Evolutionary conservation across 1,140 invertebrate genomes (phyloP), one percentile per base, ranked within the genome.

Genomic region (Telenomus remus): DNA sequence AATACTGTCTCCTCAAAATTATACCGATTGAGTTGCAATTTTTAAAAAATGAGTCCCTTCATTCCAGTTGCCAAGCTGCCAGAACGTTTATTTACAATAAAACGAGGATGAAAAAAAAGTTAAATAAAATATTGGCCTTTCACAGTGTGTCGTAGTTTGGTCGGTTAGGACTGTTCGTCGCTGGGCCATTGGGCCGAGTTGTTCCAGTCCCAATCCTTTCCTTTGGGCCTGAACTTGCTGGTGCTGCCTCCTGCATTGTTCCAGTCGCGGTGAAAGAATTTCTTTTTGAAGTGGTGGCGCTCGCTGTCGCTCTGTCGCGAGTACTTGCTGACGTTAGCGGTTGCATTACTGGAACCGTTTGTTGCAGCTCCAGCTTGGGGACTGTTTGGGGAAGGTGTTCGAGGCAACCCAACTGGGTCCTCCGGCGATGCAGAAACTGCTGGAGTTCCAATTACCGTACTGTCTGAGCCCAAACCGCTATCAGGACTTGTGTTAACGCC

Each of bases 401-500:
- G 85, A 0, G 92, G 92, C 12, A 91, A 89, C 6, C 91, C 91
- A 0, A 85, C 66, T 0, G 88, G 87, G 49, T 91, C 90, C 8
- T 90, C 89, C 0, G 90, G 89, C 4, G 88, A 90, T 11, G 89
- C 88, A 9, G 89, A 83, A 16, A 90, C 86, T 0, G 89, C 89
- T 42, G 91, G 89, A 8, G 89, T 89, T 19, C 90, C 89, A n/a
- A 89, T 90, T 63, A 88, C 87, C 53, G 86, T 81, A 77, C 90
- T 90, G 57, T 92, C 92, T 69, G 92, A 92, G n/a, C 93, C 93
- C 50, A 94, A 91, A 63, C 93, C 93, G 44, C 92, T 93, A 84
- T 94, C 93, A 0, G 93, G 93, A 70, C 93, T 94, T 10, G 93
- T 94, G 80, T 94, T 94, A 66, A 91, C 91, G 73, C 92, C 92